Evolutionary conservation across 2,113 vertebrate genomes (phyloP).

Genomic region (Etia nguti): DNA sequence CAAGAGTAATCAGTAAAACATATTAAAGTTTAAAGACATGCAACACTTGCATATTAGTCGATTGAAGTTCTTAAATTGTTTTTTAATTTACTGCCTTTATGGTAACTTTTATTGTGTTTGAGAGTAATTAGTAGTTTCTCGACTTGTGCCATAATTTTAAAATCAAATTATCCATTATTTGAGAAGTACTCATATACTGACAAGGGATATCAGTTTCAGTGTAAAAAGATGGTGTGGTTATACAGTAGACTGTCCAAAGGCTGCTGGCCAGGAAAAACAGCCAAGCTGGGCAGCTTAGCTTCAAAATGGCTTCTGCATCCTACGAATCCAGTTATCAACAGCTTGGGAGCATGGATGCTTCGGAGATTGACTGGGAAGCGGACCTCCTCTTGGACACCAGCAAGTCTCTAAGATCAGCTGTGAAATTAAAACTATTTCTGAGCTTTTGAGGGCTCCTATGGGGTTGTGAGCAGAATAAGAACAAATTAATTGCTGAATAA

Average conservation of each 20-base stretch:
- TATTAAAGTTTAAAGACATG: not conserved
- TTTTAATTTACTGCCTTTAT: not conserved
- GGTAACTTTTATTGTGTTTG: not conserved
- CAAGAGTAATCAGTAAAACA: not conserved
- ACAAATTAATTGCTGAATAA: not conserved
- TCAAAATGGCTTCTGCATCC: not conserved
- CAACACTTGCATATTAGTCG: not conserved
- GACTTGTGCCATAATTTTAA: not conserved
- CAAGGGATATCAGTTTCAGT: not conserved
- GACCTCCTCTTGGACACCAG: not conserved
- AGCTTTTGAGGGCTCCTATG: not conserved
- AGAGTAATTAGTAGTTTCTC: not conserved
- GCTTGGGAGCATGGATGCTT: not conserved
- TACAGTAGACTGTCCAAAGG: not conserved
- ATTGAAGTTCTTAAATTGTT: not conserved
- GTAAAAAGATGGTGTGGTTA: not conserved
- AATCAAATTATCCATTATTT: not conserved
- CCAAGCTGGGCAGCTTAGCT: accelerated
- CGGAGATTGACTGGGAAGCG: not conserved
- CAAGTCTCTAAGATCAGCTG: not conserved
- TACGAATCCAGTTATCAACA: not conserved
- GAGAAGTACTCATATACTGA: not conserved
- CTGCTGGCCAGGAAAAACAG: not conserved
- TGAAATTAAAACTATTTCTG: not conserved
- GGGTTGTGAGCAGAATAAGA: not conserved